Evolutionary conservation across 2,113 vertebrate genomes (phyloP).

Genomic region (Centrocercus urophasianus): DNA sequence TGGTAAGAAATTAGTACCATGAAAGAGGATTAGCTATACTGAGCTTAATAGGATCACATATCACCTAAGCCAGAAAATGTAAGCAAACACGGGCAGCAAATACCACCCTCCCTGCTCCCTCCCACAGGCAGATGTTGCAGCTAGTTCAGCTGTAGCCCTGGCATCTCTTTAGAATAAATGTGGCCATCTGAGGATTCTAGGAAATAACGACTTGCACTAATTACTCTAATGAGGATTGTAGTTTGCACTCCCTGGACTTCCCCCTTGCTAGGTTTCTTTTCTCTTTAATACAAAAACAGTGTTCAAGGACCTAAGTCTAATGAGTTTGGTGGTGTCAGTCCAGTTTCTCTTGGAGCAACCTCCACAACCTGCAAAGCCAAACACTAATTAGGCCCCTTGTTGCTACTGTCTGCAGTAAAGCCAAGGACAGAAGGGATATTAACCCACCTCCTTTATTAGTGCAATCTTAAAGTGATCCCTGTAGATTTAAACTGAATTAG

Average conservation of each 20-base stretch:
- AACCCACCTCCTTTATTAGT: constrained; percentile 24
- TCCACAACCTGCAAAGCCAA: constrained; percentile 35
- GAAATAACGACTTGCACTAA: constrained; percentile 63
- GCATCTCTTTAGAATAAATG: constrained; percentile 29
- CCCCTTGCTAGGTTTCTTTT: not conserved
- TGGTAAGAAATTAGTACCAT: constrained; percentile 15
- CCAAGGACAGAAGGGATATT: constrained; percentile 48
- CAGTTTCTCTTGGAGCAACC: constrained; percentile 45
- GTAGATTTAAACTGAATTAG: not conserved
- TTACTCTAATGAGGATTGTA: constrained; percentile 60
- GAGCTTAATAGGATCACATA: constrained; percentile 23
- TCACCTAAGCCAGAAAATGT: not conserved
- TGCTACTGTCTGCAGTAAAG: constrained; percentile 21
- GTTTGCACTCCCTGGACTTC: not conserved
- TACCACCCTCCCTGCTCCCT: not conserved
- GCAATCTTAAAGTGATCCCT: not conserved
- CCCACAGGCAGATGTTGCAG: not conserved
- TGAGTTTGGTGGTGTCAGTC: constrained; percentile 30
- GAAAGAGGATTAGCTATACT: constrained; percentile 44
- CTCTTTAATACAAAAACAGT: not conserved
- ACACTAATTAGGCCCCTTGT: constrained; percentile 61
- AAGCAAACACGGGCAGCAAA: not conserved
- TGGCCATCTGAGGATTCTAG: constrained; percentile 3
- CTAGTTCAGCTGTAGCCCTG: not conserved
- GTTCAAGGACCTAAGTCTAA: not conserved